A percentile compares a stretch with the other conserved stretches of the same genome.
phyloP scores from a whole-genome alignment of 2,797 vertebrate genomes.

The Tragopan temminckii region DNA sequence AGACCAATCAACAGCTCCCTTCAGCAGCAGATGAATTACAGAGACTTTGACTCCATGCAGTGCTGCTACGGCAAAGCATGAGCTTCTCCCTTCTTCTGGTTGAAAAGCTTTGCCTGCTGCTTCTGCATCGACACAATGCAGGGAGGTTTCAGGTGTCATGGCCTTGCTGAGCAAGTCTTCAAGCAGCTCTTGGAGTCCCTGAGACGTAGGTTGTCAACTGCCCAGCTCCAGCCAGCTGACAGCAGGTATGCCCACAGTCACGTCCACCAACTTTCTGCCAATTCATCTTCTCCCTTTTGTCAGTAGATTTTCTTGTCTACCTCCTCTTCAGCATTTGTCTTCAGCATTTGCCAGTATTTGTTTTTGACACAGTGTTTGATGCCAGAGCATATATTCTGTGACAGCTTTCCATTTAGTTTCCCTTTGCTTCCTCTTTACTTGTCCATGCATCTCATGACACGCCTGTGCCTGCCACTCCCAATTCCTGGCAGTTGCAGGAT shows the following conservation, averaged over 20 bases:
- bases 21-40: too few species aligned
- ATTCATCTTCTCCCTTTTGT: background rate
- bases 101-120: background rate
- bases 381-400: background rate
- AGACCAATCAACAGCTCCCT: too few species aligned
- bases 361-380: background rate
- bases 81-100: too few species aligned
- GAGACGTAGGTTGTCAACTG: background rate
- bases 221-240: background rate
- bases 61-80: too few species aligned
- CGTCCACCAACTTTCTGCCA: rapidly evolving
- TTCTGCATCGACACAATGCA: background rate
- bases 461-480: background rate
- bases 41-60: too few species aligned
- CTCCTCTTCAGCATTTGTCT: background rate
- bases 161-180: background rate
- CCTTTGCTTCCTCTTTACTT: background rate
- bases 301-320: background rate
- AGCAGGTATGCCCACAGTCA: background rate
- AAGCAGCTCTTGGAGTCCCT: background rate
- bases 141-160: background rate
- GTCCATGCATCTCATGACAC: rapidly evolving
- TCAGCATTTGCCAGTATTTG: background rate
- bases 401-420: background rate
- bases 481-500: background rate